Conservation (phyloP, 2,888 invertebrate genomes). For the Caenorhabditis macrosperma region DNA sequence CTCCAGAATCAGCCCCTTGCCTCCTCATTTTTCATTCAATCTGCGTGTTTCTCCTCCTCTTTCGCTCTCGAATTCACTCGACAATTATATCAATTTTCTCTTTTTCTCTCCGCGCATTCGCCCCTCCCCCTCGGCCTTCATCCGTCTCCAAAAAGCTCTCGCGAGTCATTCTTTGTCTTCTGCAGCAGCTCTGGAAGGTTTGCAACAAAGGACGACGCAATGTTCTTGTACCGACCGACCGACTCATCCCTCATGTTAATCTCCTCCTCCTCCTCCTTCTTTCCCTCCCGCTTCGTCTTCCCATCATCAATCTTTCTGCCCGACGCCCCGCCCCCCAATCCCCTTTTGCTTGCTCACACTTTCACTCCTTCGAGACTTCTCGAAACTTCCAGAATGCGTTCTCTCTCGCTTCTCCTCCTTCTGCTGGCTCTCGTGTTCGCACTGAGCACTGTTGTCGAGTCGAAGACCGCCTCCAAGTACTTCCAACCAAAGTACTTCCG, state of each 20-base stretch:
- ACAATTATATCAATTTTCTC: slow-evolving; percentile 49
- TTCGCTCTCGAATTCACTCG: slow-evolving; percentile 17
- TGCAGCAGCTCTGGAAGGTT: slow-evolving; percentile 6
- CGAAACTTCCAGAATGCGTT: slow-evolving; percentile 39
- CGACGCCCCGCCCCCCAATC: slow-evolving; percentile 11
- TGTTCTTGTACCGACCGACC: background rate
- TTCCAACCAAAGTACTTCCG: slow-evolving; percentile 57
- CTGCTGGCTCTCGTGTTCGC: slow-evolving; percentile 23
- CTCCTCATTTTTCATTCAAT: slow-evolving; percentile 17
- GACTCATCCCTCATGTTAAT: slow-evolving; percentile 31
- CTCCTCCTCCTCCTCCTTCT: slow-evolving; percentile 3
- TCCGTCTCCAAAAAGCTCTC: background rate
- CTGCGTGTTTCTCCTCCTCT: slow-evolving; percentile 20
- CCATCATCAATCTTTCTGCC: slow-evolving; percentile 43
- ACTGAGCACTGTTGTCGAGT: slow-evolving; percentile 13
- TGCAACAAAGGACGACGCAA: background rate
- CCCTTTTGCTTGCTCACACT: background rate
- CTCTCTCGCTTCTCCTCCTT: slow-evolving; percentile 34
- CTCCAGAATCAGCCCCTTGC: slow-evolving; percentile 1
- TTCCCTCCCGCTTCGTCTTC: slow-evolving; percentile 10
- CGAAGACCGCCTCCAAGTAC: slow-evolving; percentile 23
- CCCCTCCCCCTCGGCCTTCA: slow-evolving; percentile 7
- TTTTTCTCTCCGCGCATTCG: background rate
- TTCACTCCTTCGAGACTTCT: background rate
- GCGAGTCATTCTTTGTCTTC: background rate